Evolutionary conservation across 1,140 invertebrate genomes (phyloP), one percentile per base, ranked within the genome.

Genomic region (Brachionus rotundiformis): DNA sequence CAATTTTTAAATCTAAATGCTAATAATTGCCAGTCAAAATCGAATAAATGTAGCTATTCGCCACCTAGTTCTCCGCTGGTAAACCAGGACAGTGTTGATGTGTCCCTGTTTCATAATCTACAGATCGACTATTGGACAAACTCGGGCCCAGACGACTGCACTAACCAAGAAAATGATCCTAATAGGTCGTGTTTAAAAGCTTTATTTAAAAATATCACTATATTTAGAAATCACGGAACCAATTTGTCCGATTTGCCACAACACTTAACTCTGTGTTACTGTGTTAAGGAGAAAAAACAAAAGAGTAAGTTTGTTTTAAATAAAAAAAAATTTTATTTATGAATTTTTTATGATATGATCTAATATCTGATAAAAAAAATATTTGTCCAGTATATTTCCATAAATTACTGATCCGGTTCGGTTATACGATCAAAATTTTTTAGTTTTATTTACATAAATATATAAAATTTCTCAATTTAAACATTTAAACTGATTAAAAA

Each of bases 241-340:
- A 0, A 2, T 54, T 19, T 54, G 47, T 0, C 63, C 8, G 63
- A 68, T 3, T 44, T 11, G n/a, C 23, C 23, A 44, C 33, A 73
- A n/a, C 3, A 10, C 36, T 47, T 73, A 11, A 47, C 36, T 25
- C 1, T 73, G 16, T n/a, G 16, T 27, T 73, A 73, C 36, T 73
- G 68, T 73, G 44, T 73, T 7, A 73, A 73, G 36, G 68, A 73
- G 11, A 73, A 73, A 73, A 73, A 44, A 16, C 68, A 41, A 44
- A 73, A 73, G 25, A 73, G 68, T 73, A 33, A 68, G 27, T 16
- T n/a, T n/a, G n/a, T n/a, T n/a, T n/a, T n/a, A n/a, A n/a, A n/a
- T n/a, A n/a, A 29, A 29, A 11, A 63, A 8, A 13, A 11, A 13
- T 63, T 27, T 27, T 61, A 8, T 61, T 25, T 25, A 13, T 61